phyloP scores from a whole-genome alignment of 1,140 invertebrate species.

The Rhagoletis zephyria region DNA sequence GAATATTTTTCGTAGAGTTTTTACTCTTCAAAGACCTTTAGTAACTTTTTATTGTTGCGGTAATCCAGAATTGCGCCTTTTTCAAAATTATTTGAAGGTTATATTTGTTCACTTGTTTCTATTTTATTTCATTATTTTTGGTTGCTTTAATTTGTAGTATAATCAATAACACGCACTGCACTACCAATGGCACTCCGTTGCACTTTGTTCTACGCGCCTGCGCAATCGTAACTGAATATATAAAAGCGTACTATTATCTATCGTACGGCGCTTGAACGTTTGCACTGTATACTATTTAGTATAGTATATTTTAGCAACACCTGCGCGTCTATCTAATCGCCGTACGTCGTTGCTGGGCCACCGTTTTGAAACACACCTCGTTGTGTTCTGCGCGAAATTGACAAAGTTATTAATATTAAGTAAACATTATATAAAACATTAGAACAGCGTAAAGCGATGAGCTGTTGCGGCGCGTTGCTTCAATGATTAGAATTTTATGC shows the following conservation, averaged over 20 bases:
- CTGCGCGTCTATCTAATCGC: background rate
- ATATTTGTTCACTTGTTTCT: background rate
- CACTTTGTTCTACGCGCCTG: slow-evolving; percentile 26
- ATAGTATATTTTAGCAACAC: background rate
- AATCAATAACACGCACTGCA: background rate
- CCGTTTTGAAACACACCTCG: slow-evolving; percentile 68
- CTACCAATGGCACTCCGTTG: slow-evolving; percentile 7
- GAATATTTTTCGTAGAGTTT: too few relatives aligned
- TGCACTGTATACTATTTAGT: background rate
- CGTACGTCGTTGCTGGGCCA: slow-evolving; percentile 37
- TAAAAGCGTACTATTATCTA: background rate
- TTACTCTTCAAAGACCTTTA: too few relatives aligned
- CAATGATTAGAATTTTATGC: background rate
- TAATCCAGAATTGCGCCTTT: background rate
- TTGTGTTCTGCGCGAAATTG: slow-evolving; percentile 71
- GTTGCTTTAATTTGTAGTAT: background rate
- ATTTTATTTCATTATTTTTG: background rate
- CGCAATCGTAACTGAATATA: background rate
- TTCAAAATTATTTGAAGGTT: background rate
- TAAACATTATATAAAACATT: slow-evolving; percentile 73
- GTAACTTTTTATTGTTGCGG: background rate
- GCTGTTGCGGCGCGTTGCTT: too few relatives aligned
- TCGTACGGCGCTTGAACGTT: background rate
- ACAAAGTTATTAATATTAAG: slow-evolving; percentile 71
- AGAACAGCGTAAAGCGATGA: slow-evolving; percentile 58